Evolutionary conservation across 2,797 vertebrate species (phyloP), one percentile per base, ranked within the genome.

Genomic region (Anguilla pacifica): DNA sequence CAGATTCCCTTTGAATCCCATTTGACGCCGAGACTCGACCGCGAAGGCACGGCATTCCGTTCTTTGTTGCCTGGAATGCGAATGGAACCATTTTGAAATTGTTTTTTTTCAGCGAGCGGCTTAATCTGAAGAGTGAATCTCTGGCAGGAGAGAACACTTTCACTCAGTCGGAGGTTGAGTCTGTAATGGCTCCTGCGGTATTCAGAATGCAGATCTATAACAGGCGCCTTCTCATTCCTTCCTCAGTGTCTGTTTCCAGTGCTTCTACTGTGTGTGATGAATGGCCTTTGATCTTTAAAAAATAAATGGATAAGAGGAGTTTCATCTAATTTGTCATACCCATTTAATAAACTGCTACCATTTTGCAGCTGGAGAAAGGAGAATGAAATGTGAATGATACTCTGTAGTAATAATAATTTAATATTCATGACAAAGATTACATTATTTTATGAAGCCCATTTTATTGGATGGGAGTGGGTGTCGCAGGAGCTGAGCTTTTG

Each of bases 31-130:
- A 83, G 85, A 82, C 61, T 64, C 39, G 25, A 31, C 51, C 22
- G 25, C 51, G 61, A 84, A 84, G 64, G 86, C 15, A 86, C 57
- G 79, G 84, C 51, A 39, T 86, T 85, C 77, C 35, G 3, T 39
- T 11, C 77, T 86, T 70, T 72, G 79, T 88, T 86, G 59, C 25
- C 31, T 53, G 82, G 85, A 72, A 72, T 84, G 49, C 51, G 15
- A 35, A 57, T 55, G 49, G 15, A 53, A 1, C 39, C 19, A 49
- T 0, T 81, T 81, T 81, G 0, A 22, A 7, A 46, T n/a, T 2
- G 7, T 81, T 49, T 81, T 81, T 74, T 51, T 10, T 19, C 19
- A 9, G 86, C n/a, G 19, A 67, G 61, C 7, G 4, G 61, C 70
- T 55, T 70, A 31, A 53, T 87, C 70, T 87, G 4, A 25, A 51